Percentiles rank a stretch among this genome's conserved stretches.
phyloP scores from a whole-genome alignment of 2,113 vertebrate genomes.

The Zosterops japonicus region DNA sequence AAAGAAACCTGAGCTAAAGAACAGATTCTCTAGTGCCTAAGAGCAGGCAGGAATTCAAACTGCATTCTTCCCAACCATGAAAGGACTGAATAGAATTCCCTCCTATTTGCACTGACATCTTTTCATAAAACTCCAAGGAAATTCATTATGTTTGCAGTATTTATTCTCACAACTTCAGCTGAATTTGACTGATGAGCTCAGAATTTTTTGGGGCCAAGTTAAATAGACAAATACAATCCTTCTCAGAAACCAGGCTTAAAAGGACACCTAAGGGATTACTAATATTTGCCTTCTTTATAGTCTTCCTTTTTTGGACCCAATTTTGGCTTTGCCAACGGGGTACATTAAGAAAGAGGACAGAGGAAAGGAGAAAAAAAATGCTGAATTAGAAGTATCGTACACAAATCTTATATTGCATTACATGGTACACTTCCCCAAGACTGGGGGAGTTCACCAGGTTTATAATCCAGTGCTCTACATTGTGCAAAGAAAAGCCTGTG shows the following conservation, averaged over 20 bases:
- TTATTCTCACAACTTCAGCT: neutral
- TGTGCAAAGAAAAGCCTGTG: neutral
- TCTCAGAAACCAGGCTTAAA: neutral
- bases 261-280: neutral
- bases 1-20: neutral
- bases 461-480: neutral
- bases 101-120: neutral
- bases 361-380: neutral
- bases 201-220: neutral
- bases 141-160: neutral
- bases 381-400: neutral
- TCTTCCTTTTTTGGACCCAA: conserved; percentile 48
- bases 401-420: neutral
- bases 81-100: neutral
- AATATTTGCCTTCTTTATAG: conserved; percentile 62
- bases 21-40: neutral
- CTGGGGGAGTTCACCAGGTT: neutral
- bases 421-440: neutral
- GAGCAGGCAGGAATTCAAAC: neutral
- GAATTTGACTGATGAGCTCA: neutral
- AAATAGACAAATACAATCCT: neutral
- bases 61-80: neutral
- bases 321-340: conserved; percentile 66
- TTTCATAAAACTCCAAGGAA: neutral
- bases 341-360: conserved; percentile 20